These are phyloP conservation scores for Drosophila kurseongensis DNA, from an alignment of 1,140 invertebrate genomes.

Conservation along the genomic window DNA sequence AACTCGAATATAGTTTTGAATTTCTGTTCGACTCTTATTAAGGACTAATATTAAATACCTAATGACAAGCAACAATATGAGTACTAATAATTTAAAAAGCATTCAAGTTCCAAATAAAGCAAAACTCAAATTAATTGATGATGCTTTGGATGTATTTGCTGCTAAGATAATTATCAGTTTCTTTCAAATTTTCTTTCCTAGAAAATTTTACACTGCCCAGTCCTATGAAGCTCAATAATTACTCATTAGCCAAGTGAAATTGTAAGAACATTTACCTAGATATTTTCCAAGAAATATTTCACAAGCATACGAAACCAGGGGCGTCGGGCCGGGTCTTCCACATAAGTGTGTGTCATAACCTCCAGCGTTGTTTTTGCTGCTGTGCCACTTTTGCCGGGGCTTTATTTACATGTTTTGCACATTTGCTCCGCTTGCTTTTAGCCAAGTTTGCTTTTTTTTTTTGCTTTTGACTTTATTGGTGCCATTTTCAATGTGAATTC, in stretches of 20 bases:
- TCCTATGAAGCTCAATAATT: constrained; percentile 16
- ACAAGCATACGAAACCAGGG: constrained; percentile 14
- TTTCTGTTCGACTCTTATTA: too few species aligned
- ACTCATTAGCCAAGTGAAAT: constrained; percentile 38
- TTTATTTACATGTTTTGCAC: constrained; percentile 72
- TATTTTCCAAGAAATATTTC: constrained; percentile 47
- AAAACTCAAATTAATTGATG: too few species aligned
- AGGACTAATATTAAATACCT: too few species aligned
- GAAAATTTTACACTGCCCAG: not conserved
- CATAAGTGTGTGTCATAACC: constrained; percentile 42
- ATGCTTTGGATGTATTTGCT: too few species aligned
- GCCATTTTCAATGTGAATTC: constrained; percentile 67
- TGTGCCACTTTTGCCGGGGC: constrained; percentile 65
- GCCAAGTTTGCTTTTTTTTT: constrained; percentile 54
- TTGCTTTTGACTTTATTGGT: constrained; percentile 57
- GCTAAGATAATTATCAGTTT: too few species aligned
- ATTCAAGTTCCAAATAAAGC: too few species aligned
- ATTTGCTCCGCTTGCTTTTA: constrained; percentile 57
- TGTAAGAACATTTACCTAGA: constrained; percentile 28
- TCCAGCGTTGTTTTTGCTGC: constrained; percentile 42
- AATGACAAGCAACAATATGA: too few species aligned
- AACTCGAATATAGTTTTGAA: too few species aligned
- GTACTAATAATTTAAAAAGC: too few species aligned
- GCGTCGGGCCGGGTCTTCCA: not conserved
- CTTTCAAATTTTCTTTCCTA: too few species aligned